Evolutionary conservation across 2,888 invertebrate genomes (phyloP).

Genomic region (Tolmerus cingulatus): DNA sequence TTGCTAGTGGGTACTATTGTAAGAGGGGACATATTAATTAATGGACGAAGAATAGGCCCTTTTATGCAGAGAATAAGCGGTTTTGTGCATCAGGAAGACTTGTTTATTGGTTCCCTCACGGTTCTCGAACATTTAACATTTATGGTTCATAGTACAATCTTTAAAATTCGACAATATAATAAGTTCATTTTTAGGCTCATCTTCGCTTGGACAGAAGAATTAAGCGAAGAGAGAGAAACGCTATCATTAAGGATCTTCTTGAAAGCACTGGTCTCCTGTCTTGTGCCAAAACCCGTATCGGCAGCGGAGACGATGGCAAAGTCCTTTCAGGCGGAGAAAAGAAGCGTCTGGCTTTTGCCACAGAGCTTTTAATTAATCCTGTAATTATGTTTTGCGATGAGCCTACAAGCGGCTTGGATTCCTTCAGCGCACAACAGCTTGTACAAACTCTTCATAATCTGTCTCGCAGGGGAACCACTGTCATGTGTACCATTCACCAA

Average conservation of each 20-base stretch:
- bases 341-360: slow-evolving; percentile 90
- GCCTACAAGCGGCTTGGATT: slow-evolving; percentile 93
- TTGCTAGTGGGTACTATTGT: slow-evolving; percentile 71
- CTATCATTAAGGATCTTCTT: slow-evolving; percentile 75
- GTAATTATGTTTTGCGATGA: slow-evolving; percentile 94
- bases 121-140: slow-evolving; percentile 87
- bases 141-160: slow-evolving; percentile 67
- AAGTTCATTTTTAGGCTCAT: slow-evolving; percentile 69
- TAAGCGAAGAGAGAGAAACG: slow-evolving; percentile 68
- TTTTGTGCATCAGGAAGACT: slow-evolving; percentile 91
- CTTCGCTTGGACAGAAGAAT: slow-evolving; percentile 80
- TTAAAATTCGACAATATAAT: not conserved
- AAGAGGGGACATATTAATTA: slow-evolving; percentile 83
- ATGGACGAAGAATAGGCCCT: slow-evolving; percentile 74
- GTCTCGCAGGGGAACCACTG: slow-evolving; percentile 80
- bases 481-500: slow-evolving; percentile 94
- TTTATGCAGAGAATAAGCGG: slow-evolving; percentile 85
- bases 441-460: slow-evolving; percentile 74
- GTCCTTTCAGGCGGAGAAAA: slow-evolving; percentile 93
- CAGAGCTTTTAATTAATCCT: slow-evolving; percentile 89
- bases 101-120: slow-evolving; percentile 85
- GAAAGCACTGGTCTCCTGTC: slow-evolving; percentile 75
- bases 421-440: slow-evolving; percentile 89
- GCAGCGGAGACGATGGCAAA: slow-evolving; percentile 75
- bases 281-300: slow-evolving; percentile 80